Base-by-base conservation (phyloP, 2,113 vertebrate genomes). In the Oreochromis tanganicae region DNA sequence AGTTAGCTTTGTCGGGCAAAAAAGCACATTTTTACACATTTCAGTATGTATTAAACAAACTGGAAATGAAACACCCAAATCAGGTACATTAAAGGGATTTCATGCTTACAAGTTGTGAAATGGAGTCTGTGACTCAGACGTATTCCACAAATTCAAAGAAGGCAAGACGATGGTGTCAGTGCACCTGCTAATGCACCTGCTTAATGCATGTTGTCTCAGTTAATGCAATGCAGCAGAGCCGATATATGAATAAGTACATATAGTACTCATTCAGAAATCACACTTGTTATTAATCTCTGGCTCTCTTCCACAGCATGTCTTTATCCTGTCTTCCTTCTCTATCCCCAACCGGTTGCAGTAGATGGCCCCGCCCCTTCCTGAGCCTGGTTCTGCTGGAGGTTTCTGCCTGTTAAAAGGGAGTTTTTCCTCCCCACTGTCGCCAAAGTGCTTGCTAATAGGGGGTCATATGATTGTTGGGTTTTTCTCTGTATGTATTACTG, bases 111-210 rank as follows among this genome's bases (percentile, higher is more conserved):
- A 41, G 63, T 68, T 68, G 36, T 68, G 63, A 68, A 68, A 21
- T 41, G 63, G 63, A 41, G 34, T 41, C 63, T 68, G 63, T 41
- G 36, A 41, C 63, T 68, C 63, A 68, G 19, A 41, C 7, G 1
- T 3, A 68, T 68, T 68, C 34, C 63, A 68, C 63, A 41, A 41
- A 68, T 21, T 68, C 19, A 41, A 68, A 68, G 63, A 68, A 68
- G 63, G 34, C 19, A 21, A 68, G 63, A 8, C 0, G 3, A 63
- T 21, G 0, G 63, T 68, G 19, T 41, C 63, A 21, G 19, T 68
- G 19, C 63, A 68, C 3, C 19, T 41, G 61, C 34, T 61, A 16
- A 55, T 55, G 10, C 52, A 55, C n/a, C 54, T 12, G 10, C 54
- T 68, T 68, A 41, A 66, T 66, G 61, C 61, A 68, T 38, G 61